Base-by-base conservation (phyloP, 2,888 invertebrate genomes). In the Anaspis maculata region DNA sequence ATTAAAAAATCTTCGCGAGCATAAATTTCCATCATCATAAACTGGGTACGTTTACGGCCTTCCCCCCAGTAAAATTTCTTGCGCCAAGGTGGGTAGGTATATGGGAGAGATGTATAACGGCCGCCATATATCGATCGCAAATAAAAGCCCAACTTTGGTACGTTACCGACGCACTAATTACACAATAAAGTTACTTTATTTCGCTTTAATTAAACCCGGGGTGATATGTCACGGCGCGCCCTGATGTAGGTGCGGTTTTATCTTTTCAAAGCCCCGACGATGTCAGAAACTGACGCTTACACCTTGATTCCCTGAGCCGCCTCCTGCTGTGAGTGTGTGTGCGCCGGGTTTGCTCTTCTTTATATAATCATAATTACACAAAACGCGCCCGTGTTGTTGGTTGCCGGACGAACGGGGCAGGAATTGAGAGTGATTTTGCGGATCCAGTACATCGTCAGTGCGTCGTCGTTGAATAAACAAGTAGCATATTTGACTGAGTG, bases 101-200 rank as follows among this genome's bases (percentile, higher is more conserved):
- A 23, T 32, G 16, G 13, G 32, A n/a, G n/a, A n/a, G n/a, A n/a
- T n/a, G n/a, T n/a, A n/a, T n/a, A 27, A 34, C 28, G 30, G 16
- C 29, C 39, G 39, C 42, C 32, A 38, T 33, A 39, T 33, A 45
- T 45, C 42, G 43, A 45, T 41, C 43, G 33, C 28, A 33, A 36
- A 43, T 43, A 43, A 41, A 45, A 36, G 34, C 26, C 32, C 5
- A 39, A 39, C 26, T 40, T 42, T 25, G 30, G 36, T 37, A 37
- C 37, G 30, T 37, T 39, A 42, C 37, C 28, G 31, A 32, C 33
- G 34, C 41, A 38, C 41, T 46, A 46, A 46, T 46, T 44, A 46
- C 41, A 39, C 44, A 46, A 44, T 46, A 46, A 46, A 46, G 32
- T 42, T 28, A 46, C 44, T 46, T 46, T 44, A 46, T 44, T 46